Percentiles rank a stretch among this genome's conserved stretches.
Conservation (phyloP, 2,888 invertebrate species). For the Tipula unca region DNA sequence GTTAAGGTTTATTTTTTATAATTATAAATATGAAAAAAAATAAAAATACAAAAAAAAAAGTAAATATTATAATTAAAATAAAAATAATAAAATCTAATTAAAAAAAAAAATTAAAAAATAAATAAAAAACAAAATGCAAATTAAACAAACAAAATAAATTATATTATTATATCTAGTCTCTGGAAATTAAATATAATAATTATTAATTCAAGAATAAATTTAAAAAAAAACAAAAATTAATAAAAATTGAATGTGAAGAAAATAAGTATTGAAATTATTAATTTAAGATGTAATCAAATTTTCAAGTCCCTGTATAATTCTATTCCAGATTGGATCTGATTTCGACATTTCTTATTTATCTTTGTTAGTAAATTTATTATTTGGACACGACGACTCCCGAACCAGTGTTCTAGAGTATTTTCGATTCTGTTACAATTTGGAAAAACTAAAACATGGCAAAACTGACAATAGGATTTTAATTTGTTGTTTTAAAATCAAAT, state of each 20-base stretch:
- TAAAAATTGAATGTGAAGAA: background rate
- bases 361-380: too few species aligned
- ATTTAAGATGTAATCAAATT: background rate
- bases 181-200: slow-evolving; percentile 20
- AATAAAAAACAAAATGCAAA: background rate
- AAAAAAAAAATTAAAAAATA: background rate
- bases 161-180: slow-evolving; percentile 20
- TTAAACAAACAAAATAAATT: background rate
- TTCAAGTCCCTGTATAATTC: too few species aligned
- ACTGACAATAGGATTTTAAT: too few species aligned
- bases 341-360: too few species aligned
- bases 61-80: background rate
- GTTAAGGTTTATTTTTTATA: slow-evolving; percentile 18
- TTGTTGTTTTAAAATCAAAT: too few species aligned
- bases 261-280: background rate
- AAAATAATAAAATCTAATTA: background rate
- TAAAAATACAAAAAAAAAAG: background rate
- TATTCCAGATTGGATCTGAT: too few species aligned
- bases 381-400: too few species aligned
- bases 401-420: too few species aligned
- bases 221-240: background rate
- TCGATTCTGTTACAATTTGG: too few species aligned
- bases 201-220: slow-evolving; percentile 14
- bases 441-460: too few species aligned
- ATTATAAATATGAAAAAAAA: background rate